Evolutionary conservation across 2,797 vertebrate genomes (phyloP).

Genomic region (Tinamus major): DNA sequence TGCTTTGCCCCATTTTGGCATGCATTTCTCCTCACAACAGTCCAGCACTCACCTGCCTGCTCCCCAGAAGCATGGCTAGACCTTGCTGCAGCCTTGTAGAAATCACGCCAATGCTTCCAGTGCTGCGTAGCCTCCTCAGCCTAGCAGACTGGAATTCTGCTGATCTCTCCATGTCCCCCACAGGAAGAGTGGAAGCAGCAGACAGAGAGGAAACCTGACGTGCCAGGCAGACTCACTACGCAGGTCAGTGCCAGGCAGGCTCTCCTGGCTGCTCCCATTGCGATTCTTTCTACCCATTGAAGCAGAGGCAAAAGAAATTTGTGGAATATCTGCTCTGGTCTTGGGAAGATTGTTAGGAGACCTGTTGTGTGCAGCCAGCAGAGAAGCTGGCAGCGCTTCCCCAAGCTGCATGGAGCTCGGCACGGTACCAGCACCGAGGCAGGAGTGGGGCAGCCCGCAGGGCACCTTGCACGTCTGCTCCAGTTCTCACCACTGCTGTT

Average conservation of each 20-base stretch:
- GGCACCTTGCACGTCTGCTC: no score
- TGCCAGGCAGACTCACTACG: neutral
- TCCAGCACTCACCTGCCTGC: neutral
- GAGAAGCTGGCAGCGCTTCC: rapidly evolving
- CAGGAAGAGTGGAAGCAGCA: neutral
- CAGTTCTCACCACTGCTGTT: neutral
- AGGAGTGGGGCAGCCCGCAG: no score
- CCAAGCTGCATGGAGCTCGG: neutral
- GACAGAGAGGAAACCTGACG: neutral
- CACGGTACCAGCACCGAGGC: no score
- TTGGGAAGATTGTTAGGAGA: neutral
- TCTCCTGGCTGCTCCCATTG: neutral
- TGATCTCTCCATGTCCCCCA: neutral
- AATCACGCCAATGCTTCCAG: neutral
- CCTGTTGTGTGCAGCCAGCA: no score
- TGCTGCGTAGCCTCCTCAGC: neutral
- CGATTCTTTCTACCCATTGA: neutral
- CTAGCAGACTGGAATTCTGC: neutral
- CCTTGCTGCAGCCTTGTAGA: neutral
- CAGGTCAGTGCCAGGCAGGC: neutral
- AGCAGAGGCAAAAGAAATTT: neutral
- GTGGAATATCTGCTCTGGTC: neutral
- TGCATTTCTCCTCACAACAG: neutral
- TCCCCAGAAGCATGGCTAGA: neutral
- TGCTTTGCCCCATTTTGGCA: neutral